Conservation (phyloP, 23 tunicate genomes). For the Clavelina lepadiformis region DNA sequence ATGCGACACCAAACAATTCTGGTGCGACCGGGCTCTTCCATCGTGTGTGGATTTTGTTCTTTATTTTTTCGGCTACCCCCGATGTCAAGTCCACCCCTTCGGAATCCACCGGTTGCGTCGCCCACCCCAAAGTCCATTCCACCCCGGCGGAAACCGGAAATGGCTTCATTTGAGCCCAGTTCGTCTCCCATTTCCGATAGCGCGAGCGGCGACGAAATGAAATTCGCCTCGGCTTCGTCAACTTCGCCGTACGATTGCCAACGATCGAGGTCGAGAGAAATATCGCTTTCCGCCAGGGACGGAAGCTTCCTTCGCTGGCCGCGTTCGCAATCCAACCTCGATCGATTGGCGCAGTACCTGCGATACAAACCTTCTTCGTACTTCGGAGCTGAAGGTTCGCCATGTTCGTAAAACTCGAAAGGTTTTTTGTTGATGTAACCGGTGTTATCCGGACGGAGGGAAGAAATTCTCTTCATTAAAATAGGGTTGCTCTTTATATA, state of each 20-base stretch:
- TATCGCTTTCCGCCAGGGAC: conserved; percentile 37
- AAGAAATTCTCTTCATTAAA: conserved; percentile 13
- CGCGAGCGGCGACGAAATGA: background rate
- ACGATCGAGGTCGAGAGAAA: conserved; percentile 16
- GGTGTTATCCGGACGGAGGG: conserved; percentile 14
- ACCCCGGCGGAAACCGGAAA: conserved; percentile 16
- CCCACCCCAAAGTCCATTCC: conserved; percentile 20
- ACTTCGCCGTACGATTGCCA: conserved; percentile 19
- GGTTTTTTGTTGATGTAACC: background rate
- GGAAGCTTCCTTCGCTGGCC: conserved; percentile 48
- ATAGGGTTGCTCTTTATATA: conserved; percentile 51
- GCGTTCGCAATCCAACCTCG: conserved; percentile 28
- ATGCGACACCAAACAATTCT: conserved; percentile 13
- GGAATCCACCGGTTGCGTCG: conserved; percentile 3
- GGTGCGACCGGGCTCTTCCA: background rate
- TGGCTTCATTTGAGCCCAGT: background rate
- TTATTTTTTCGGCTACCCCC: conserved; percentile 20
- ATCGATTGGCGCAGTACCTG: conserved; percentile 43
- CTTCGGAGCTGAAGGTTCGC: conserved; percentile 8
- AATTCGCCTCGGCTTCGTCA: conserved; percentile 8
- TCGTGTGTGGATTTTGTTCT: background rate
- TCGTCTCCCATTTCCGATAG: background rate
- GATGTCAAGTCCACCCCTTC: conserved; percentile 17
- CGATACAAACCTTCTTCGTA: conserved; percentile 38
- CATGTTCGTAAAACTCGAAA: background rate